Base-by-base conservation (phyloP, 1,140 invertebrate species). In the Tyrophagus putrescentiae region DNA sequence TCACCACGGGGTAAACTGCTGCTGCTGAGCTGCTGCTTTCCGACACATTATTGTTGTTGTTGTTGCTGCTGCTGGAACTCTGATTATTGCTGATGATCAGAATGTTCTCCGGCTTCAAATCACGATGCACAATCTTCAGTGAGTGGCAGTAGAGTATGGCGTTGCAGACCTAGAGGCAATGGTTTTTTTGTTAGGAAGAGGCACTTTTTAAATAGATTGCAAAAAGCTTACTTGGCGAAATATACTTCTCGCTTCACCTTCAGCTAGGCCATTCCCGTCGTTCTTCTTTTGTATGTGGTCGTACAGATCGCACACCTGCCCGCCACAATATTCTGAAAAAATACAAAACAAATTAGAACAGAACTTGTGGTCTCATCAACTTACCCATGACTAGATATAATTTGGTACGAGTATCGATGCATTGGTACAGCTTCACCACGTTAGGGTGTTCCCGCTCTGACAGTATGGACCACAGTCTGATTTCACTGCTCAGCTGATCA, bases 81-180 rank as follows among this genome's bases (percentile, higher is more conserved):
- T 50, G 23, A 21, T 36, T 44, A 6, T 59, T 23, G 32, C 21
- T 48, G 72, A 98, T 98, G 74, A 98, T 97, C 3, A 98, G 90
- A 45, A 98, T 92, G 78, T 98, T 98, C 75, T 98, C 95, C 18
- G 94, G 94, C 74, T 98, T 97, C 60, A 98, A 77, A 75, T 99
- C 96, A 62, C 96, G 80, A 73, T 91, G 88, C 23, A 90, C 85
- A 16, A 93, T 87, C 70, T 90, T 86, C 29, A 91, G 78, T 73
- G 87, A 84, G 77, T 98, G 94, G 77, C 96, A 98, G 73, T 97
- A 98, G 52, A 89, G 88, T 70, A 98, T 97, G 61, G 94, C 94
- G 68, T 87, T 81, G 36, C 96, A 90, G 69, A 97, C 96, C 78
- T 97, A 91, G 58, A 67, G 63, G 56, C 32, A 62, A 57, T 21